Base-by-base conservation (phyloP, 2,888 invertebrate genomes). In the Brachyopa scutellaris region DNA sequence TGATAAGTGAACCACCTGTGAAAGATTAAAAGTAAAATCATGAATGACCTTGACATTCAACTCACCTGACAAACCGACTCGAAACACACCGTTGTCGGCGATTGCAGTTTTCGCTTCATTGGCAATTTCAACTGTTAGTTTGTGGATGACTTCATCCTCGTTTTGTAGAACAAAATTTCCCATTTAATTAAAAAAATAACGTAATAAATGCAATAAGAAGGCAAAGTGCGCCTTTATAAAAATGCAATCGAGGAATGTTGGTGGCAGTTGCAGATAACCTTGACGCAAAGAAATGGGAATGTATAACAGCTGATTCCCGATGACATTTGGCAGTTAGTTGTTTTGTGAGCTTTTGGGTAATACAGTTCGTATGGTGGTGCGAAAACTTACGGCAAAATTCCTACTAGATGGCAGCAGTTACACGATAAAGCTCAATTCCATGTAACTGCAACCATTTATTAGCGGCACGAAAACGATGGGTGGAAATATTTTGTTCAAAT, bases 1-100 rank as follows among this genome's bases (percentile, higher is more conserved):
- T 95, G 0, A 95, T 92, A 38, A 96, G 90, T 0, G 97, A 97
- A 6, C 97, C 97, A 85, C 97, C 97, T 96, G 88, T 17, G 61
- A 82, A 26, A n/a, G 33, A 21, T 31, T 5, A 29, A 51, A 33
- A 8, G 4, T 15, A 31, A 23, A n/a, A 36, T n/a, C 11, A 21
- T 31, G 38, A 84, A 33, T 57, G 59, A 51, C 49, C 67, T 51
- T 61, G 29, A 38, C 51, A 33, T 8, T 13, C 9, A 29, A 72
- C 88, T 90, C 91, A 96, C 96, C 96, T 88, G 96, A 96, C 84
- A 96, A 91, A 33, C 96, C 96, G 74, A 97, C 90, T 87, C 92
- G 93, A 91, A 96, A 96, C 62, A 92, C 90, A 82, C 93, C 94
- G 82, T 93, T 91, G 82, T 90, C 92, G 49, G 91, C 88, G 70